These are phyloP conservation scores for Ammodramus savannarum DNA, from an alignment of 2,113 vertebrate genomes.

Conservation along the genomic window DNA sequence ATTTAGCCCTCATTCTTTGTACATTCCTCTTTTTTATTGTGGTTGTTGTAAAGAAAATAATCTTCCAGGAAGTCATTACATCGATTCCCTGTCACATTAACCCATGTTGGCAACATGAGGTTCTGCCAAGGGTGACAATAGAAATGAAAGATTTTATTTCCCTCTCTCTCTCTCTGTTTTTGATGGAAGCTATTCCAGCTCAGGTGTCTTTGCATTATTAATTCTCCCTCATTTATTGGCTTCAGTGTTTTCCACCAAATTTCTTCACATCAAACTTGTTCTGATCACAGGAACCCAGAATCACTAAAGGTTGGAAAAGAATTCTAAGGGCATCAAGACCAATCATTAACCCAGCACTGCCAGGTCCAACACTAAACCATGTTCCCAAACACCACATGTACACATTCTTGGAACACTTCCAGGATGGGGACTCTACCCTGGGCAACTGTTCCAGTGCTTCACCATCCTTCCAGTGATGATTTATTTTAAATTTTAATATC, in stretches of 20 bases:
- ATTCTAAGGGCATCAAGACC: neutral
- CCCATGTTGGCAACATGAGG: neutral
- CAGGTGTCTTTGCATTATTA: neutral
- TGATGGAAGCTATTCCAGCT: neutral
- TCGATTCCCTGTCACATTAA: conserved; percentile 31
- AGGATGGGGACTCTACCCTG: neutral
- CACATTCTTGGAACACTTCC: neutral
- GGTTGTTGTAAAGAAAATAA: conserved; percentile 28
- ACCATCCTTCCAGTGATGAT: too few relatives aligned
- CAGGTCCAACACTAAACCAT: neutral
- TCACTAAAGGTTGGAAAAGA: neutral
- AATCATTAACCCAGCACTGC: neutral
- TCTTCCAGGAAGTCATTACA: conserved; percentile 29
- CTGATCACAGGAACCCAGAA: neutral
- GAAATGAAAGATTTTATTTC: neutral
- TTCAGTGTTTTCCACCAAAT: neutral
- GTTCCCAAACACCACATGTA: neutral
- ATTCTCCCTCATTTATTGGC: neutral
- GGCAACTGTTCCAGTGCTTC: neutral
- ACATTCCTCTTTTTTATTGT: neutral
- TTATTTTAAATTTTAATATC: too few relatives aligned
- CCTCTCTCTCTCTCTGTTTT: neutral
- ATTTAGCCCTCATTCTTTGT: neutral
- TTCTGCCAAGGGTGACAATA: conserved; percentile 10
- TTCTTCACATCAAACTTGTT: neutral